Percentiles rank a stretch among this genome's conserved stretches.
Evolutionary conservation across 2,113 vertebrate genomes (phyloP).

Genomic region (Nipponia nippon): DNA sequence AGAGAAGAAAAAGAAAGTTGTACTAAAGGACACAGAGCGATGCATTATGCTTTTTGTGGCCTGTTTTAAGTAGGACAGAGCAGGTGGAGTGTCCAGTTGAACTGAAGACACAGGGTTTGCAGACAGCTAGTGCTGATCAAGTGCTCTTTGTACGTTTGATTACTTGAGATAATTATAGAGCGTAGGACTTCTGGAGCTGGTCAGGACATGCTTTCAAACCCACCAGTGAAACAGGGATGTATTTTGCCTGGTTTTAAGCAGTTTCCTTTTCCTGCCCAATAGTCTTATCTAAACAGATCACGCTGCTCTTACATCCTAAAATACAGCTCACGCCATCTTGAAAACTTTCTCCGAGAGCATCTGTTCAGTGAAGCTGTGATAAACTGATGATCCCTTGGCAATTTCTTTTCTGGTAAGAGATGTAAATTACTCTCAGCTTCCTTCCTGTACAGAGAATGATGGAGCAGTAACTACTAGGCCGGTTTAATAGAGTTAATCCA

Average conservation of each 20-base stretch:
- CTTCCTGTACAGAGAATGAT: constrained; percentile 10
- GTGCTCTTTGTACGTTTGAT: not conserved
- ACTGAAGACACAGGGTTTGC: not conserved
- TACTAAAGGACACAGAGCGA: not conserved
- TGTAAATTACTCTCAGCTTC: constrained; percentile 35
- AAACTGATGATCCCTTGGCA: constrained; percentile 23
- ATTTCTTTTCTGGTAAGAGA: constrained; percentile 24
- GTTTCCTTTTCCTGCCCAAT: not conserved
- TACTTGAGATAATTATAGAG: not conserved
- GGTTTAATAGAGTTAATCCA: constrained; percentile 28
- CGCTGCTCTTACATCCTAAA: not conserved
- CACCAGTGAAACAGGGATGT: not conserved
- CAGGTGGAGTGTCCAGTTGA: not conserved
- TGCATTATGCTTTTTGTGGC: not conserved
- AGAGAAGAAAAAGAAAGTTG: not conserved
- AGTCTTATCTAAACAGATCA: not conserved
- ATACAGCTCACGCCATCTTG: not conserved
- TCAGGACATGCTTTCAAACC: not conserved
- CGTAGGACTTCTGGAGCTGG: not conserved
- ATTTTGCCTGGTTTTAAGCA: not conserved
- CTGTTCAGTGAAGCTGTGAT: not conserved
- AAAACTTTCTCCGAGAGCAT: constrained; percentile 11
- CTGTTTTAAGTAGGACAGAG: not conserved
- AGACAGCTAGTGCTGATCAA: not conserved
- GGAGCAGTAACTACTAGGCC: not conserved